phyloP scores from a whole-genome alignment of 2,888 invertebrate genomes.

The Parthenolecanium corni region DNA sequence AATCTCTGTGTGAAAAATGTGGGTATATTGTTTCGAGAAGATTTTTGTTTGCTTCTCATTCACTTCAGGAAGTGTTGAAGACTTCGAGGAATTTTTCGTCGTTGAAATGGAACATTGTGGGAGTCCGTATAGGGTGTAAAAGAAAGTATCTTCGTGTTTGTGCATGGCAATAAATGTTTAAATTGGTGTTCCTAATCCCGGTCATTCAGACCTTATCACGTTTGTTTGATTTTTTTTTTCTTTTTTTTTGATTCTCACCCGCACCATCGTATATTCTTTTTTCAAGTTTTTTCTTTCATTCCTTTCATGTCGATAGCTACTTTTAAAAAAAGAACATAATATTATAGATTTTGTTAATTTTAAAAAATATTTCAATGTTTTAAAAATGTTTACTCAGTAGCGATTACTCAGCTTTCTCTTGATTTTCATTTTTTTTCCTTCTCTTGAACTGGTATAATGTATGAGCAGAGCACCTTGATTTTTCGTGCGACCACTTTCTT shows the following conservation, averaged over 20 bases:
- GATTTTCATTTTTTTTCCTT: too few species aligned
- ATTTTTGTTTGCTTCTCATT: conserved; percentile 1
- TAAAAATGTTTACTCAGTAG: too few species aligned
- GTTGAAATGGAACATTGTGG: too few species aligned
- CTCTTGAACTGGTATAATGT: too few species aligned
- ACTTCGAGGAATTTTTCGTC: conserved; percentile 1
- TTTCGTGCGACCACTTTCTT: too few species aligned
- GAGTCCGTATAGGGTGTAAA: too few species aligned
- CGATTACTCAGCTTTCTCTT: too few species aligned
- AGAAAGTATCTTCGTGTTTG: conserved; percentile 18
- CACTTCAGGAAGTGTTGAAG: conserved; percentile 3
- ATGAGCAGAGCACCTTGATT: too few species aligned
- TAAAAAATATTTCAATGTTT: too few species aligned
- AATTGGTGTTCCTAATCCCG: conserved; percentile 15
- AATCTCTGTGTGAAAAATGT: not conserved
- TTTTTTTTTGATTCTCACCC: not conserved
- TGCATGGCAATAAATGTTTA: conserved; percentile 27
- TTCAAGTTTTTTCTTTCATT: not conserved
- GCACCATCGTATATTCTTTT: not conserved
- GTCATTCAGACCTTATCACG: conserved; percentile 17
- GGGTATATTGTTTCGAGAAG: not conserved
- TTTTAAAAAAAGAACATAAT: too few species aligned
- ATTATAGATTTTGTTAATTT: too few species aligned
- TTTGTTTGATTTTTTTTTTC: not conserved
- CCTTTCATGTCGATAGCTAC: not conserved